Base-by-base conservation (phyloP, 2,888 invertebrate genomes). In the Perithous albicinctus region DNA sequence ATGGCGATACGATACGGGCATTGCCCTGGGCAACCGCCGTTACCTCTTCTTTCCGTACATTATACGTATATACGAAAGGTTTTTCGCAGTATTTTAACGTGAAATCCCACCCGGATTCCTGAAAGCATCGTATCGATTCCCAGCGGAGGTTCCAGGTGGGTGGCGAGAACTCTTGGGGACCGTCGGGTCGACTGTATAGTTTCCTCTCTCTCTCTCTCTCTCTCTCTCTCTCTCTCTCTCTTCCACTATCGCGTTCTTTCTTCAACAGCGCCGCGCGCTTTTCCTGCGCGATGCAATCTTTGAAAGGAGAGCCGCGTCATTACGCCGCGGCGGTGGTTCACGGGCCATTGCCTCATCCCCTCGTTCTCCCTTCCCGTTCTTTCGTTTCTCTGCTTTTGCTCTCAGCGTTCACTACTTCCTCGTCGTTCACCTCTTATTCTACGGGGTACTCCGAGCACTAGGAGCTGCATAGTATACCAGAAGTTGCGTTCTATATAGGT, bases 301-400 rank as follows among this genome's bases (percentile, higher is more conserved):
- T 91, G 92, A 92, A 92, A 92, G 90, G 91, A 92, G 92, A 91
- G 89, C 89, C 91, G 92, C 92, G 89, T 92, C 92, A 92, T 92
- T 92, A 92, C 91, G 90, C 88, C 90, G 88, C 87, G 85, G 90
- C 88, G 90, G 89, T 88, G 89, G 90, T 92, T 92, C 91, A 92
- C 91, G 92, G 91, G 88, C 92, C 92, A 92, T 92, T 92, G 91
- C 90, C 88, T 89, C 88, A 87, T 86, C 89, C 85, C 81, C 87
- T 84, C 84, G 84, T 80, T 84, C 86, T 85, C 87, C 85, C 87
- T 86, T 85, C 84, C 83, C 84, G 85, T 84, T 85, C 63, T 54
- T 35, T 78, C 87, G 85, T 85, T 35, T 35, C 35, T 35, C 12
- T 59, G 15, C 59, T 35, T 80, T 75, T 46, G 67, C 72, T 66